Percentiles rank a stretch among this genome's conserved stretches.
Evolutionary conservation across 2,113 vertebrate genomes (phyloP).

Genomic region (Dissostichus mawsoni): DNA sequence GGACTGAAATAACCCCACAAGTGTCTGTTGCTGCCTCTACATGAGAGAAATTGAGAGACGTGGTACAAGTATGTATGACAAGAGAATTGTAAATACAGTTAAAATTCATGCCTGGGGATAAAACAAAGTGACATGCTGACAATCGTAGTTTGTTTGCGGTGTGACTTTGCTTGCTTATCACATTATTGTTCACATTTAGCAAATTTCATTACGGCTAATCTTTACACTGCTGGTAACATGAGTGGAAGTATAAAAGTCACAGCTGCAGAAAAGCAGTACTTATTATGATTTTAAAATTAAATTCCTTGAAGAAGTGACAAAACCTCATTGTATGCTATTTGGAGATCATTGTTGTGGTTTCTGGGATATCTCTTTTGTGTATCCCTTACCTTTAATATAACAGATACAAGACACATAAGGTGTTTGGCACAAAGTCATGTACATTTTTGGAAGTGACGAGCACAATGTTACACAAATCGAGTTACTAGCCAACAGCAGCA

Average conservation of each 20-base stretch:
- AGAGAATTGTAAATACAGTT: slow-evolving; percentile 1
- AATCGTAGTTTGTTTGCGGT: background rate
- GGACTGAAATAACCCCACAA: slow-evolving; percentile 46
- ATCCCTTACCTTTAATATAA: background rate
- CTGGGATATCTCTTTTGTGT: background rate
- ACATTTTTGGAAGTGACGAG: background rate
- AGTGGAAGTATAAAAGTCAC: too few species aligned
- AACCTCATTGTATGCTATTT: background rate
- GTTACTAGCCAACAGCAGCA: background rate
- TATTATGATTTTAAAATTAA: background rate
- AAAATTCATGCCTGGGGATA: slow-evolving; percentile 27
- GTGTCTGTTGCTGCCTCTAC: slow-evolving; percentile 25
- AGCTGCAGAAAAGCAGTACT: background rate
- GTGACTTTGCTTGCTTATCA: background rate
- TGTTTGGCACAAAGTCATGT: background rate
- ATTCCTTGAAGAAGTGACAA: background rate
- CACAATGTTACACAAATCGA: background rate
- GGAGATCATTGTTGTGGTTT: background rate
- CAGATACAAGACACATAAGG: background rate
- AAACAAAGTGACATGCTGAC: background rate
- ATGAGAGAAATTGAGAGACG: background rate
- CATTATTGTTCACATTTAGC: background rate
- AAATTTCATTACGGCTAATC: background rate
- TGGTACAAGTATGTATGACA: slow-evolving; percentile 5
- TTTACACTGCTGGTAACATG: background rate